Evolutionary conservation across 2,888 invertebrate genomes (phyloP), one percentile per base, ranked within the genome.

Genomic region (Octodonta nipae): DNA sequence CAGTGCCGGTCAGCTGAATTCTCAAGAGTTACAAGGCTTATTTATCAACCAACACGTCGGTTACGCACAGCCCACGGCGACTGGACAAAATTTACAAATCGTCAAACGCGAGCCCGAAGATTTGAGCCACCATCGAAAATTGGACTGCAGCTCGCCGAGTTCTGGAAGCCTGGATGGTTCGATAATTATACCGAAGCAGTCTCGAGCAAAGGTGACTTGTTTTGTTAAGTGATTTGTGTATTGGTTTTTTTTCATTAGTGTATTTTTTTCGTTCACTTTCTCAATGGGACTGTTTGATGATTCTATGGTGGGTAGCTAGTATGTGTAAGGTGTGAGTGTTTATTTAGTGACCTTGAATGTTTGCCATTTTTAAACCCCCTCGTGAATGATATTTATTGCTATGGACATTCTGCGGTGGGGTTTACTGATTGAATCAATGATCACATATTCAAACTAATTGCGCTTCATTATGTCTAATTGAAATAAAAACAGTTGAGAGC

Each of bases 101-200:
- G 78, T 81, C 61, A 82, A 82, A 66, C 73, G 81, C 60, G 83
- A 82, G 64, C 82, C 82, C 53, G 82, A 82, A 67, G 83, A 83
- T 62, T 70, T 82, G 49, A 81, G 80, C 68, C 67, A 67, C 50
- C 66, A 66, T 52, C 71, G 75, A 61, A 75, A 75, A 66, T 65
- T 71, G 62, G 68, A 69, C 60, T 70, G 68, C 60, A 68, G 68
- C 61, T 71, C 72, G 35, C 63, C 63, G 10, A 64, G 64, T 66
- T 68, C 67, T 45, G 57, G 47, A 34, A 54, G 52, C 40, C 40
- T 58, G 37, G 60, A 58, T 64, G 71, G 72, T 59, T 68, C 70
- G 60, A 69, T 64, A 43, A 59, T 71, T 64, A 67, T 68, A 62
- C 62, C 63, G 64, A 62, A 62, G 45, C 59, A 60, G 40, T 50